A percentile compares a stretch with the other conserved stretches of the same genome.
phyloP scores from a whole-genome alignment of 1,140 invertebrate species.

The Anastatus disparis region DNA sequence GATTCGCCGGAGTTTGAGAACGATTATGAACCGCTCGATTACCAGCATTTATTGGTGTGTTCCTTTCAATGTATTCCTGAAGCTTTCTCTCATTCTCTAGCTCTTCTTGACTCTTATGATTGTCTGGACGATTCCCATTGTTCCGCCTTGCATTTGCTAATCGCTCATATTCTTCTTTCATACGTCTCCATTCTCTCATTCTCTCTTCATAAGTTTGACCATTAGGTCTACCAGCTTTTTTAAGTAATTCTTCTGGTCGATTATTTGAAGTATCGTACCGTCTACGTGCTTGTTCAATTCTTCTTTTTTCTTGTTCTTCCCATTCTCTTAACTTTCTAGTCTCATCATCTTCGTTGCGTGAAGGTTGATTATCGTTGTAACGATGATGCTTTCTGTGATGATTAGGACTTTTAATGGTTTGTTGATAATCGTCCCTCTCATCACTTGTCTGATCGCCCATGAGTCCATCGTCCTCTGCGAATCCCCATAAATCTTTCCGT shows the following conservation, averaged over 20 bases:
- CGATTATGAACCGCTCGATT: not conserved
- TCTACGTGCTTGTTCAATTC: not conserved
- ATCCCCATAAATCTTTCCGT: slow-evolving; percentile 49
- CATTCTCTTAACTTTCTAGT: slow-evolving; percentile 33
- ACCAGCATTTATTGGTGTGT: slow-evolving; percentile 42
- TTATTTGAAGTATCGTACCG: not conserved
- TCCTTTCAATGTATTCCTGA: slow-evolving; percentile 56
- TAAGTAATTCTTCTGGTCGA: slow-evolving; percentile 16
- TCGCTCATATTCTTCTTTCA: slow-evolving; percentile 15
- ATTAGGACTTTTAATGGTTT: not conserved
- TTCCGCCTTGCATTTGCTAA: not conserved
- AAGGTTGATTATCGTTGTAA: not conserved
- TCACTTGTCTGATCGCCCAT: slow-evolving; percentile 13
- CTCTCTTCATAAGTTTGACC: slow-evolving; percentile 5
- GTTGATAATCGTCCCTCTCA: slow-evolving; percentile 18
- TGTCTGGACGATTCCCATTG: not conserved
- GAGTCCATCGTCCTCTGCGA: slow-evolving; percentile 54
- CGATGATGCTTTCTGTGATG: not conserved
- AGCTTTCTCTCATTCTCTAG: slow-evolving; percentile 44
- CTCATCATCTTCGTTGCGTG: slow-evolving; percentile 23
- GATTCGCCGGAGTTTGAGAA: not conserved
- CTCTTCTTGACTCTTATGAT: not conserved
- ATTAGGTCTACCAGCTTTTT: no score
- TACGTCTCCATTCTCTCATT: not conserved
- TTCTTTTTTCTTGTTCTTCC: slow-evolving; percentile 29